A percentile compares a stretch with the other conserved stretches of the same genome.
These are phyloP conservation scores for Drosophila mercatorum DNA, from an alignment of 2,888 invertebrate genomes.

Conservation along the genomic window DNA sequence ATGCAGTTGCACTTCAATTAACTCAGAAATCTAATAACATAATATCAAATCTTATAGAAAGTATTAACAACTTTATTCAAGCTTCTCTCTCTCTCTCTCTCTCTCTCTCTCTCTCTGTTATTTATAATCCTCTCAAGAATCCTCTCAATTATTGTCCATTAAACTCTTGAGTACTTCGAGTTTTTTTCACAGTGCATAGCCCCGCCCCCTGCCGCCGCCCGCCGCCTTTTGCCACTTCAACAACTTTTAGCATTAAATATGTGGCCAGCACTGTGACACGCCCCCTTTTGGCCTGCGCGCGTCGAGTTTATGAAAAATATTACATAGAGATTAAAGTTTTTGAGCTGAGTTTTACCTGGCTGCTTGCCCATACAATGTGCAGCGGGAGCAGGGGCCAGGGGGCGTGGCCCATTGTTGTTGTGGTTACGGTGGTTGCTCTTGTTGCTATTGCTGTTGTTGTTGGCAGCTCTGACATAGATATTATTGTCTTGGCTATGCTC, in stretches of 20 bases:
- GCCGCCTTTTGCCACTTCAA: conserved; percentile 44
- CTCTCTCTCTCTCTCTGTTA: not conserved
- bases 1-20: not conserved
- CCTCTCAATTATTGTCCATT: not conserved
- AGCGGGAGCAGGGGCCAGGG: not conserved
- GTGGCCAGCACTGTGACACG: conserved; percentile 56
- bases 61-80: not conserved
- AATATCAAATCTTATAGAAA: not conserved
- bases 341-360: conserved; percentile 55
- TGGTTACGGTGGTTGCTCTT: conserved; percentile 33
- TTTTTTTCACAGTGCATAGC: conserved; percentile 1
- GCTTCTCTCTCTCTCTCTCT: not conserved
- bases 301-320: conserved; percentile 73
- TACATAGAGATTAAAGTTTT: conserved; percentile 77
- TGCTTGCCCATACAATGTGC: conserved; percentile 54
- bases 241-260: conserved; percentile 74
- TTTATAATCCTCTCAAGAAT: not conserved
- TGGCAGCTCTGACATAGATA: conserved; percentile 69
- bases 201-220: not conserved
- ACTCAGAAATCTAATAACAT: not conserved
- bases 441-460: conserved; percentile 35
- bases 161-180: not conserved
- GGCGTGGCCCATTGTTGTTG: conserved; percentile 45
- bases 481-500: conserved; percentile 69
- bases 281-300: conserved; percentile 19